phyloP scores from a whole-genome alignment of 2,888 invertebrate species.

The Drosophila putrida region DNA sequence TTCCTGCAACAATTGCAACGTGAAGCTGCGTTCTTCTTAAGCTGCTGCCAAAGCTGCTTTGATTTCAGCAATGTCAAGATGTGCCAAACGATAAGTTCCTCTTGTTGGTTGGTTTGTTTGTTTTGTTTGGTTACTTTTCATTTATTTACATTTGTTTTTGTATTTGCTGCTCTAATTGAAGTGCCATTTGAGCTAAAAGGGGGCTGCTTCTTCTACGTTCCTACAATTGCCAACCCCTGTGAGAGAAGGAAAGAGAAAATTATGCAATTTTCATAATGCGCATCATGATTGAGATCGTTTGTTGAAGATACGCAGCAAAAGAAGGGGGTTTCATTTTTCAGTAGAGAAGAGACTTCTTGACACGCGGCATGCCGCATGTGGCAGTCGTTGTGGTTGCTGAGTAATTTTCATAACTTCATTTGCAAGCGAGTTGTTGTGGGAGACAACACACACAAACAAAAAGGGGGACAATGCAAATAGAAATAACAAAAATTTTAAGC shows the following conservation, averaged over 20 bases:
- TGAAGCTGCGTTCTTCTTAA: neutral
- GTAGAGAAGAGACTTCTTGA: slow-evolving; percentile 25
- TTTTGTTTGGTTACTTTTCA: slow-evolving; percentile 9
- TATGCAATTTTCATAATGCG: slow-evolving; percentile 79
- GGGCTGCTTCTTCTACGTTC: neutral
- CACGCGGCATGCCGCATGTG: slow-evolving; percentile 50
- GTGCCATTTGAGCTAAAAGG: slow-evolving; percentile 48
- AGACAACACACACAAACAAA: neutral
- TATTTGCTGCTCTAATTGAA: slow-evolving; percentile 72
- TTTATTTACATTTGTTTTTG: slow-evolving; percentile 50
- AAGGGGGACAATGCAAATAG: slow-evolving; percentile 42
- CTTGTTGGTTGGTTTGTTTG: slow-evolving; percentile 7
- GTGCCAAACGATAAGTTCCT: slow-evolving; percentile 12
- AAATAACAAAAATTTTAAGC: slow-evolving; percentile 55
- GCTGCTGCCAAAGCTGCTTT: slow-evolving; percentile 37
- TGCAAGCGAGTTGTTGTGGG: slow-evolving; percentile 48
- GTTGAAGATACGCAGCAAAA: slow-evolving; percentile 41
- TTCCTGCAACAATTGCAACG: neutral
- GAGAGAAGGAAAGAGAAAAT: slow-evolving; percentile 41
- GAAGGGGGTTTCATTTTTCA: neutral
- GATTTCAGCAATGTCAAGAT: slow-evolving; percentile 24
- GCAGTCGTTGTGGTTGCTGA: slow-evolving; percentile 55
- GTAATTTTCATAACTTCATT: slow-evolving; percentile 72
- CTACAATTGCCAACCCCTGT: slow-evolving; percentile 53
- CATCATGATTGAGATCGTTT: slow-evolving; percentile 71